Evolutionary conservation across 2,797 vertebrate genomes (phyloP).

Genomic region (Hoplostethus atlanticus): DNA sequence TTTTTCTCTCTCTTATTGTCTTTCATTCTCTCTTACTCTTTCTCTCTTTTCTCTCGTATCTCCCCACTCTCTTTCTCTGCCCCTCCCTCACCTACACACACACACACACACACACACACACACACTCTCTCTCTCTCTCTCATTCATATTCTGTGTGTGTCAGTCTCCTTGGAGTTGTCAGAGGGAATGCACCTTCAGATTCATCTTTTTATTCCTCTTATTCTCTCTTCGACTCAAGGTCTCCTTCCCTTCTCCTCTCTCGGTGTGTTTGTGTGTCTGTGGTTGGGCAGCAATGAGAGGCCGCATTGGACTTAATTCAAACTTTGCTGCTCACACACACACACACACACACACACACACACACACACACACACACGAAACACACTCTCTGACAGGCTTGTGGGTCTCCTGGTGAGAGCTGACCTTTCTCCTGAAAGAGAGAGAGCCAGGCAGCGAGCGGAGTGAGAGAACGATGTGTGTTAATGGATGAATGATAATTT

Average conservation of each 20-base stretch:
- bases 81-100: constrained; percentile 11
- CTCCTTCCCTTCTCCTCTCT: constrained; percentile 55
- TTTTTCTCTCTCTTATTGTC: constrained; percentile 46
- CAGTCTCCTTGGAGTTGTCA: constrained; percentile 80
- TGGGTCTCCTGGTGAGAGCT: constrained; percentile 78
- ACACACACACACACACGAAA: not conserved
- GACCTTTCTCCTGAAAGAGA: constrained; percentile 81
- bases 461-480: constrained; percentile 59
- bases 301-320: constrained; percentile 12
- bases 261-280: constrained; percentile 12
- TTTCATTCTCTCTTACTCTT: constrained; percentile 46
- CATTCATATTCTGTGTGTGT: constrained; percentile 82
- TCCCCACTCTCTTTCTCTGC: constrained; percentile 48
- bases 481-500: constrained; percentile 73
- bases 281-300: constrained; percentile 29
- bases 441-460: constrained; percentile 46
- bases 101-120: constrained; percentile 15
- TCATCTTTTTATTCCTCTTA: constrained; percentile 78
- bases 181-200: constrained; percentile 81
- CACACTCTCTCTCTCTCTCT: constrained; percentile 43
- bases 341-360: not conserved
- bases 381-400: constrained; percentile 52
- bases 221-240: constrained; percentile 71
- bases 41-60: constrained; percentile 27
- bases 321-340: constrained; percentile 37